A percentile compares a stretch with the other conserved stretches of the same genome.
Evolutionary conservation across 2,888 invertebrate genomes (phyloP).

Genomic region (Nephrotoma flavescens): DNA sequence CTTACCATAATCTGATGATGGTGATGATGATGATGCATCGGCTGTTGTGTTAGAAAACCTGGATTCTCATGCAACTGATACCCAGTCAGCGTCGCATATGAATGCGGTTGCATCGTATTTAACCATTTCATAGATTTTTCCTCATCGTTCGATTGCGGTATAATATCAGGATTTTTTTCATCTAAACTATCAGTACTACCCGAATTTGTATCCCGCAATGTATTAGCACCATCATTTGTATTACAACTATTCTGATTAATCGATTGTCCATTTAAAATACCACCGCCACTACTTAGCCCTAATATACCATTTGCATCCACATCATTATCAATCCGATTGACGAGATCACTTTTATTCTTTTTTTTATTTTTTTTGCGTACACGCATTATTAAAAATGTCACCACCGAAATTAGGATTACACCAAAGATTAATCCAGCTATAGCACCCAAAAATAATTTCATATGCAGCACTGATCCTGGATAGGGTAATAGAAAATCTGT

Average conservation of each 20-base stretch:
- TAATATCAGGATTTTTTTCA: constrained; percentile 28
- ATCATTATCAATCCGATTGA: neutral
- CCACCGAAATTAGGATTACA: constrained; percentile 3
- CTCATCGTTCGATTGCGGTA: neutral
- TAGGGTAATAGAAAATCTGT: constrained; percentile 7
- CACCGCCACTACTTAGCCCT: neutral
- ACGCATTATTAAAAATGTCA: constrained; percentile 1
- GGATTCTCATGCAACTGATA: neutral
- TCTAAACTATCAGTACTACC: constrained; percentile 29
- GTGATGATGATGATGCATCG: neutral
- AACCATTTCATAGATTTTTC: neutral
- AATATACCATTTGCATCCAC: neutral
- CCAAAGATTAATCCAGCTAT: constrained; percentile 7
- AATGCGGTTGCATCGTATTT: neutral
- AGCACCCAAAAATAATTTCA: constrained; percentile 8
- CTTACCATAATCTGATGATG: neutral
- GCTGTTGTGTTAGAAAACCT: neutral
- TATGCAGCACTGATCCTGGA: constrained; percentile 6
- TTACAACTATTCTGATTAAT: neutral
- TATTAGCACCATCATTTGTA: constrained; percentile 1
- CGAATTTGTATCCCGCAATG: neutral
- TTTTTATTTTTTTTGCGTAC: neutral
- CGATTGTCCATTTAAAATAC: neutral
- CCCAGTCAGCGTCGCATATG: neutral
- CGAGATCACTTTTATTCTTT: neutral